A percentile compares a stretch with the other conserved stretches of the same genome.
phyloP scores from a whole-genome alignment of 2,113 vertebrate species.

The Plecturocebus donacophilus region DNA sequence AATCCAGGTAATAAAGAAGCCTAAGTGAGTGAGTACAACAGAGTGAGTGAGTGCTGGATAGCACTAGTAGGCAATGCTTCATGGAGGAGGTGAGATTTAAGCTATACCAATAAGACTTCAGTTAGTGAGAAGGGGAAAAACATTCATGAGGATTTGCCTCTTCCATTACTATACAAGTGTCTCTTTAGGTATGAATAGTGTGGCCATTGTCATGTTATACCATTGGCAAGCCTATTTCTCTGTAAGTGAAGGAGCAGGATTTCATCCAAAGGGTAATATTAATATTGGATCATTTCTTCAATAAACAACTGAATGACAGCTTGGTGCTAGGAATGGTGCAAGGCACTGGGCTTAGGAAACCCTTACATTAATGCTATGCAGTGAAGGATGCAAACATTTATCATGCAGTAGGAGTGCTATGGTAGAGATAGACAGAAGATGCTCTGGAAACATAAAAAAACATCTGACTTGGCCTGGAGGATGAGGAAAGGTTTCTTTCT shows the following conservation, averaged over 20 bases:
- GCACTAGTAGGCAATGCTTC: not conserved
- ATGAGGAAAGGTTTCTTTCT: not conserved
- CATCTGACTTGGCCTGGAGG: not conserved
- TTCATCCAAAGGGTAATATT: not conserved
- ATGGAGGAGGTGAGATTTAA: not conserved
- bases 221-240: not conserved
- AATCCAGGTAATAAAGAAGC: not conserved
- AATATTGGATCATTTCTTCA: not conserved
- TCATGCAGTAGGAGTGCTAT: not conserved
- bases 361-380: not conserved
- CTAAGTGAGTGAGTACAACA: not conserved
- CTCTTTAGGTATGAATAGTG: not conserved
- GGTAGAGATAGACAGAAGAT: not conserved
- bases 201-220: not conserved
- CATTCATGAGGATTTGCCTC: not conserved
- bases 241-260: not conserved
- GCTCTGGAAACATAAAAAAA: not conserved
- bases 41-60: not conserved
- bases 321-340: not conserved
- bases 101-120: not conserved
- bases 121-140: not conserved
- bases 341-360: not conserved
- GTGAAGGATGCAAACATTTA: not conserved
- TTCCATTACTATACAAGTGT: not conserved
- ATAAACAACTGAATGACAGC: not conserved